Conservation (phyloP, 2,113 vertebrate species). For the Oreochromis tanganicae region DNA sequence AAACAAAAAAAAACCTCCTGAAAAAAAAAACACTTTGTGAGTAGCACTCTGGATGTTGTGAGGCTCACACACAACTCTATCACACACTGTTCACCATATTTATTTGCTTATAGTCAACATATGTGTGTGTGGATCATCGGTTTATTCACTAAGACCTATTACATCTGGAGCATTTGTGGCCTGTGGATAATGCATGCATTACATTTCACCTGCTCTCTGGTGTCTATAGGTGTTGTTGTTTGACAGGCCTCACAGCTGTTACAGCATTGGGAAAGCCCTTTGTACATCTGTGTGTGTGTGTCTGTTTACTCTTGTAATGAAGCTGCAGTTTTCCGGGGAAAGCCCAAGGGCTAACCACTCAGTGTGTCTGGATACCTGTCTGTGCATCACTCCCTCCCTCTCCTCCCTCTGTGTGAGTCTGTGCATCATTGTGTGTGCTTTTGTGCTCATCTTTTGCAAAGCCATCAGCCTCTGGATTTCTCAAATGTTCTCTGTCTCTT, state of each 20-base stretch:
- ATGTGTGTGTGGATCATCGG: background rate
- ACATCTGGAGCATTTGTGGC: background rate
- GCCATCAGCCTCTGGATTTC: background rate
- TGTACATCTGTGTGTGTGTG: slow-evolving; percentile 22
- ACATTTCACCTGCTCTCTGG: slow-evolving; percentile 1
- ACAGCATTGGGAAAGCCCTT: slow-evolving; percentile 39
- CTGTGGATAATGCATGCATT: background rate
- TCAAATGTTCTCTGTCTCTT: background rate
- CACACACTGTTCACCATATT: background rate
- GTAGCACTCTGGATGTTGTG: background rate
- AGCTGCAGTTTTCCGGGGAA: slow-evolving; percentile 55
- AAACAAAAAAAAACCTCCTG: slow-evolving; percentile 41
- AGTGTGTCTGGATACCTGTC: slow-evolving; percentile 49
- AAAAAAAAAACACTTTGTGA: background rate
- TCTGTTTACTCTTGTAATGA: slow-evolving; percentile 64
- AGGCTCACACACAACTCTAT: background rate
- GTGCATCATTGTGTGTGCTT: background rate
- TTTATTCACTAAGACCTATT: background rate
- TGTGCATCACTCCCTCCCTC: slow-evolving; percentile 18
- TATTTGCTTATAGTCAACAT: background rate
- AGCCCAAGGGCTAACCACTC: slow-evolving; percentile 63
- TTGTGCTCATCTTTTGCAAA: background rate
- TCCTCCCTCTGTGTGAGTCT: background rate
- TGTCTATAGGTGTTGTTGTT: slow-evolving; percentile 27
- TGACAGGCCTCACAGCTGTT: slow-evolving; percentile 53